Evolutionary conservation across 2,113 vertebrate species (phyloP), one percentile per base, ranked within the genome.

Genomic region (Perccottus glenii): DNA sequence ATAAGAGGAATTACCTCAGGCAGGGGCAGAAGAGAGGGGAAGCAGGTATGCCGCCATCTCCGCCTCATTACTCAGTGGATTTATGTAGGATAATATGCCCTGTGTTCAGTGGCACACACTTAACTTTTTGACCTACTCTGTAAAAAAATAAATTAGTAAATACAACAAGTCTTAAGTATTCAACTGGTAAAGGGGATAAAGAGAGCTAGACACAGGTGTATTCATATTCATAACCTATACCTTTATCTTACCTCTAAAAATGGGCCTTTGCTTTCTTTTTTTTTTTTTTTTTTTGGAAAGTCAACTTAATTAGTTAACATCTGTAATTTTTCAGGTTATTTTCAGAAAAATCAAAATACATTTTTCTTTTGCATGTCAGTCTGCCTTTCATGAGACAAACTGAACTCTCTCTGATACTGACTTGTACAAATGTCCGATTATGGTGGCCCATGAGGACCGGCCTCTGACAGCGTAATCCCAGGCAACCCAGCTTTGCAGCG

Each of bases 101-200:
- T 72, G 75, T 76, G 78, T 71, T 75, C 64, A 71, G 73, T 62
- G 75, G 79, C 67, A 64, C 82, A 87, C 91, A 79, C 85, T 92
- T 91, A 91, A 92, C 89, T 89, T 67, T 57, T 85, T 87, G 91
- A 93, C 89, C 89, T 78, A 43, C 11, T 86, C 71, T 90, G 89
- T 87, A 91, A 91, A 91, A 87, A 88, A 85, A 74, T 88, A 88
- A 85, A 86, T 91, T 80, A 87, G 89, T 84, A 85, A 91, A 90
- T 86, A 78, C 74, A 75, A 83, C 42, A 43, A 8, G 6, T 43
- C 42, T 43, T 6, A 43, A 43, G 42, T 11, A 7, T 43, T 42
- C n/a, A 15, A 42, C 36, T 16, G 9, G 9, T 58, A 14, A 11
- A 46, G 12, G 44, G 12, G 1, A 40, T 40, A 40, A 40, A 40